Percentiles rank a stretch among this genome's conserved stretches.
Conservation (phyloP, 2,113 vertebrate species). For the Otus sunia region DNA sequence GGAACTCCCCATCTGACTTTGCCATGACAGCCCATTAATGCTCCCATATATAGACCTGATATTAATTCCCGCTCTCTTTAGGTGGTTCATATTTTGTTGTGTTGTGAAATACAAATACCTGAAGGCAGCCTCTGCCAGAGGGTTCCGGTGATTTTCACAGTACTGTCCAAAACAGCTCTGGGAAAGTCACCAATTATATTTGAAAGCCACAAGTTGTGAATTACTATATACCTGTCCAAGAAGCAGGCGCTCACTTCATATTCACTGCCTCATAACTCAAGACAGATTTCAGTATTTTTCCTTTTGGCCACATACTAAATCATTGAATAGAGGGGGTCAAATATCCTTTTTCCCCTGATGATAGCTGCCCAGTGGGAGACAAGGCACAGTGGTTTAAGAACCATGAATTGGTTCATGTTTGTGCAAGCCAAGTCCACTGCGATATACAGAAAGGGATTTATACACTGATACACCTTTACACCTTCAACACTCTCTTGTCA, state of each 20-base stretch:
- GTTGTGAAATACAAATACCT: neutral
- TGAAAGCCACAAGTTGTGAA: neutral
- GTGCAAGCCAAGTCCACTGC: neutral
- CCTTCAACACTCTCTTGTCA: neutral
- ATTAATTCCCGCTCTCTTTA: neutral
- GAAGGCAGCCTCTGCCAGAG: neutral
- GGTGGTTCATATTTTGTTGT: neutral
- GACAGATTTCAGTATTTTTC: neutral
- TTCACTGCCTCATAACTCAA: neutral
- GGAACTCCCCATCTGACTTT: neutral
- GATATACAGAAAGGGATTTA: neutral
- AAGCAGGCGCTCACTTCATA: neutral
- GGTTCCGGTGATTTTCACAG: neutral
- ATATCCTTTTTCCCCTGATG: neutral
- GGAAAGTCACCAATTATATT: neutral
- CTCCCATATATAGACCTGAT: neutral
- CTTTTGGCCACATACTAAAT: neutral
- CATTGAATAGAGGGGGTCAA: neutral
- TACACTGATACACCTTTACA: neutral
- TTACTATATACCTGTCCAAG: neutral
- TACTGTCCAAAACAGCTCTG: neutral
- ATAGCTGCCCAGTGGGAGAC: neutral
- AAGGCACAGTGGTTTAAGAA: neutral
- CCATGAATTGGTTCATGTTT: neutral
- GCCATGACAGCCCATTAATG: neutral